These are phyloP conservation scores for Drosophila truncata DNA, from an alignment of 1,140 invertebrate genomes.

Conservation along the genomic window DNA sequence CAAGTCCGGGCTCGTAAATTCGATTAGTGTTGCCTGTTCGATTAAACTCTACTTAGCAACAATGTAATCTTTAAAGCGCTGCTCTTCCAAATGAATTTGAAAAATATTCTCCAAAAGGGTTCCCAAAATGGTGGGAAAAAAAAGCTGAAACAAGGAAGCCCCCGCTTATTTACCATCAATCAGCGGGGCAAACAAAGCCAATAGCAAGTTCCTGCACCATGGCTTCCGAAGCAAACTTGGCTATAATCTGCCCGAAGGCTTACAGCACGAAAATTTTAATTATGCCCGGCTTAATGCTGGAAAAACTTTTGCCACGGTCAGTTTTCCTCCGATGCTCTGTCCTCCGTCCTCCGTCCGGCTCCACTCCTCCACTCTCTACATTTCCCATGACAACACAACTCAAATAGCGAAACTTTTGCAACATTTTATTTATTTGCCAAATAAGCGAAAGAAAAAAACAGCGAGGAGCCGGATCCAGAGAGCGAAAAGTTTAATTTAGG, in stretches of 20 bases:
- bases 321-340: constrained; percentile 11
- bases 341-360: constrained; percentile 1
- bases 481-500: constrained; percentile 49
- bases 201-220: constrained; percentile 32
- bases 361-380: background rate
- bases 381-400: constrained; percentile 40
- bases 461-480: background rate
- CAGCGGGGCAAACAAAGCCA: constrained; percentile 64
- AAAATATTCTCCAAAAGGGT: constrained; percentile 43
- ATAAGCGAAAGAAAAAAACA: constrained; percentile 28
- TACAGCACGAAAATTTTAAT: constrained; percentile 79
- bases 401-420: constrained; percentile 69
- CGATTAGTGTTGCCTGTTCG: constrained; percentile 46
- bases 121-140: constrained; percentile 14
- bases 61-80: constrained; percentile 54
- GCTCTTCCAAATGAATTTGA: constrained; percentile 54
- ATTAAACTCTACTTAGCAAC: constrained; percentile 29
- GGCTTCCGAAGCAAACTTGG: constrained; percentile 46
- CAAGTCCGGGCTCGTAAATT: constrained; percentile 34
- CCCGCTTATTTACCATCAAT: constrained; percentile 73
- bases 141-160: background rate
- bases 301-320: constrained; percentile 69
- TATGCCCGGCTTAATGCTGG: constrained; percentile 74
- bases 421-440: constrained; percentile 79
- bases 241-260: constrained; percentile 68